Evolutionary conservation across 2,797 vertebrate genomes (phyloP), one percentile per base, ranked within the genome.

Genomic region (Pitangus sulphuratus): DNA sequence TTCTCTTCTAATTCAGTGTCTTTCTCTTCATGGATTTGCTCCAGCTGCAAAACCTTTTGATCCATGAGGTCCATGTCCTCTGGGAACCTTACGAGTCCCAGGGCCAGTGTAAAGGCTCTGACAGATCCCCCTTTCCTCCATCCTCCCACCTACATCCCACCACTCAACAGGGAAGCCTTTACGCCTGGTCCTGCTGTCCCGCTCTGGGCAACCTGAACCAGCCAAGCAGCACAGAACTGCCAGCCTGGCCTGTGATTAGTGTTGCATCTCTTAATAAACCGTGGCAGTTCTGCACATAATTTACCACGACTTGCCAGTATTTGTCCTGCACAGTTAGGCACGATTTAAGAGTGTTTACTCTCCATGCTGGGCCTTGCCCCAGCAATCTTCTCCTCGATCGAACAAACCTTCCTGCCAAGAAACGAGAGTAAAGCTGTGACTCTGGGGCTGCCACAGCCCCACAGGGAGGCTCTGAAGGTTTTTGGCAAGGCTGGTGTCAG

Each of bases 341-440:
- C 11, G 22, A 68, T 79, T 79, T 57, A 90, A 76, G 44, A 48
- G 40, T 47, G 57, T 93, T 95, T 72, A 84, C 33, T 66, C n/a
- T 66, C 50, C 58, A 28, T 8, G 51, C 20, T 69, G 78, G 77
- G 74, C 85, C 64, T 77, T 79, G 64, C 79, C 84, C 77, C 58
- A 78, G 54, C 72, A 57, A 69, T 72, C 79, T 89, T 89, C 93
- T 93, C 80, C 82, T 78, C 44, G 31, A 93, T 42, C 0, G 19
- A 93, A 76, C 47, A 88, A 94, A 94, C 53, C 58, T 79, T 84
- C 70, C 81, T 87, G 86, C 54, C 88, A 95, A 94, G 74, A 86
- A 88, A 66, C 0, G 1, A 89, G 74, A 93, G 74, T 84, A 75
- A 75, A 53, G 47, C 88, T 81, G 44, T 22, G 50, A 75, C 54